phyloP scores from a whole-genome alignment of 2,888 invertebrate genomes.

The Reticulitermes lucifugus region DNA sequence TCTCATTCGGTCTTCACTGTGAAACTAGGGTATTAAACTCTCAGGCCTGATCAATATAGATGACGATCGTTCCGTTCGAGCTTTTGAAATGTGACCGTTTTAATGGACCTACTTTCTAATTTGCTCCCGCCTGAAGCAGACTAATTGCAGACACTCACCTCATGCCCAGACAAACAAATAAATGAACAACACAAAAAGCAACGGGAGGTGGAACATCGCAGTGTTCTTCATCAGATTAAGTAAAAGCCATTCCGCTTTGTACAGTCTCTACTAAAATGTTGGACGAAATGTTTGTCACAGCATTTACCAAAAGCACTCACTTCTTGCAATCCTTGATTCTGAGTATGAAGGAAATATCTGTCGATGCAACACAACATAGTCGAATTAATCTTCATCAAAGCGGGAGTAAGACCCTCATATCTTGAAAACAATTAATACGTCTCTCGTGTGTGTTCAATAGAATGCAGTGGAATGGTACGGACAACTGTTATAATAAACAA shows the following conservation, averaged over 20 bases:
- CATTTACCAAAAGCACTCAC: no score
- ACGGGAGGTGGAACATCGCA: background rate
- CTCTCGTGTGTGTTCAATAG: no score
- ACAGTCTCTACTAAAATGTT: background rate
- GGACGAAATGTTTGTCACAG: no score
- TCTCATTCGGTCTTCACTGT: background rate
- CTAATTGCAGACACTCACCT: conserved; percentile 36
- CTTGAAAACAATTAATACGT: no score
- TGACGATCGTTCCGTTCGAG: conserved; percentile 17
- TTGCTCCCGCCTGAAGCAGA: conserved; percentile 27
- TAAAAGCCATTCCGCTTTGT: background rate
- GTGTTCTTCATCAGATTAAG: conserved; percentile 8
- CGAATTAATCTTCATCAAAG: no score
- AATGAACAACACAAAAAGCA: conserved; percentile 27
- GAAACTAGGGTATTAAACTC: conserved; percentile 25
- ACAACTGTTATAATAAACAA: no score
- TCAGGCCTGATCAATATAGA: conserved; percentile 36
- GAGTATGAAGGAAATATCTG: no score
- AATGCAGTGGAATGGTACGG: no score
- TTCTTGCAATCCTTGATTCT: no score
- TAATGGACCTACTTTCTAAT: conserved; percentile 39
- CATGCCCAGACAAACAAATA: conserved; percentile 30
- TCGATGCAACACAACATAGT: no score
- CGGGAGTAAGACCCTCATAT: no score
- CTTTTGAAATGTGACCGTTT: conserved; percentile 19